These are phyloP conservation scores for Ptychodera flava DNA, from an alignment of 35 echinoderm and acorn worm genomes.

Conservation along the genomic window DNA sequence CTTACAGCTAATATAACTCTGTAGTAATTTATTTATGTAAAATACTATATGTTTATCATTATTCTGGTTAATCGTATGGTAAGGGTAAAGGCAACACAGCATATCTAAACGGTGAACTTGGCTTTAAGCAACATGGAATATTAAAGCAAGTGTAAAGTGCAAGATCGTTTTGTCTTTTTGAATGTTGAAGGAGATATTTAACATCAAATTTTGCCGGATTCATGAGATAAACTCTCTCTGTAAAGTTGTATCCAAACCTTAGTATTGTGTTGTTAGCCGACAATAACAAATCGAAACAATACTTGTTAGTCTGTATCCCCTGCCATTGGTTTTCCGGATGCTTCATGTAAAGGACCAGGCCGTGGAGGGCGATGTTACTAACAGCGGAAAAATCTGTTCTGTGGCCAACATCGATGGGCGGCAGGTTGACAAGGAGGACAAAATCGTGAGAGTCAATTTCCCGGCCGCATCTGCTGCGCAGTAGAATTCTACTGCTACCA, in stretches of 20 bases:
- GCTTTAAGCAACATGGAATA: neutral
- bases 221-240: neutral
- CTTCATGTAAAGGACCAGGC: neutral
- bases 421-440: conserved; percentile 30
- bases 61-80: too few species aligned
- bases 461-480: conserved; percentile 36
- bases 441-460: conserved; percentile 54
- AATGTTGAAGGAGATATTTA: neutral
- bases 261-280: neutral
- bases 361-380: neutral
- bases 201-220: neutral
- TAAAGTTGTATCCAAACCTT: neutral
- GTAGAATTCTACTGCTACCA: conserved; percentile 38
- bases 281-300: neutral
- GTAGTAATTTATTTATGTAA: too few species aligned
- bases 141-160: neutral
- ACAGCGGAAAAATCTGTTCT: conserved; percentile 30
- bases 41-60: too few species aligned
- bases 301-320: too few species aligned
- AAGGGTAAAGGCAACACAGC: too few species aligned
- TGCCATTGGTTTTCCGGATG: neutral
- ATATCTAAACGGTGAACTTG: too few species aligned
- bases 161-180: neutral
- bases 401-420: conserved; percentile 26
- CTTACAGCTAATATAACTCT: too few species aligned